Evolutionary conservation across 2,113 vertebrate species (phyloP).

Genomic region (Oncorhynchus tshawytscha): DNA sequence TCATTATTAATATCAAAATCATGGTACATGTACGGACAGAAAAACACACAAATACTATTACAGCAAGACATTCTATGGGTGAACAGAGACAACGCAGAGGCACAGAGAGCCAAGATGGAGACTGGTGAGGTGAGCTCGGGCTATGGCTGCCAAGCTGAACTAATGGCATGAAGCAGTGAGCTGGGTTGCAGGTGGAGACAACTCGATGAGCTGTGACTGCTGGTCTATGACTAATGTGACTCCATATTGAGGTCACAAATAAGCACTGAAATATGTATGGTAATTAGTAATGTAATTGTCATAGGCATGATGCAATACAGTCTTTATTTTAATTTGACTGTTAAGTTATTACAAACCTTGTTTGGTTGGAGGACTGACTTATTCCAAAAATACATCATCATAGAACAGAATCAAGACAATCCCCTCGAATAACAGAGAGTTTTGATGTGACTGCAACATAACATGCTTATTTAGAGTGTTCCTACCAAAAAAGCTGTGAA

Average conservation of each 20-base stretch:
- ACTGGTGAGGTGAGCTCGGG: slow-evolving; percentile 8
- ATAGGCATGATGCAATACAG: slow-evolving; percentile 18
- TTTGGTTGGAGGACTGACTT: no score
- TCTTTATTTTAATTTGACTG: not conserved
- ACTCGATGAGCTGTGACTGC: slow-evolving; percentile 19
- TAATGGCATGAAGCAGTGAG: slow-evolving; percentile 61
- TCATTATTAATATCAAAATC: not conserved
- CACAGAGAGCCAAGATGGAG: slow-evolving; percentile 44
- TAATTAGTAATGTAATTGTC: slow-evolving; percentile 24
- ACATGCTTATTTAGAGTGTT: slow-evolving; percentile 17
- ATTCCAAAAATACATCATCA: no score
- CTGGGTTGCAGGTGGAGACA: slow-evolving; percentile 44
- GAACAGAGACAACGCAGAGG: not conserved
- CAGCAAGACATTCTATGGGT: not conserved
- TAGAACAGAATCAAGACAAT: slow-evolving; percentile 4
- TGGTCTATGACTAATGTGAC: slow-evolving; percentile 10
- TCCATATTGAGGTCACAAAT: slow-evolving; percentile 23
- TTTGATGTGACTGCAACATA: no score
- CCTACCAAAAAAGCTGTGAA: slow-evolving; percentile 60
- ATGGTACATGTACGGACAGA: not conserved
- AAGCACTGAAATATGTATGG: slow-evolving; percentile 23
- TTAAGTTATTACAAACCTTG: no score
- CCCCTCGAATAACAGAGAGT: slow-evolving; percentile 41
- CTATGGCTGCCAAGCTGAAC: slow-evolving; percentile 55
- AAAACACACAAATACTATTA: not conserved